Evolutionary conservation across 1,140 invertebrate species (phyloP).

Genomic region (Hyposmocoma kahamanoa): DNA sequence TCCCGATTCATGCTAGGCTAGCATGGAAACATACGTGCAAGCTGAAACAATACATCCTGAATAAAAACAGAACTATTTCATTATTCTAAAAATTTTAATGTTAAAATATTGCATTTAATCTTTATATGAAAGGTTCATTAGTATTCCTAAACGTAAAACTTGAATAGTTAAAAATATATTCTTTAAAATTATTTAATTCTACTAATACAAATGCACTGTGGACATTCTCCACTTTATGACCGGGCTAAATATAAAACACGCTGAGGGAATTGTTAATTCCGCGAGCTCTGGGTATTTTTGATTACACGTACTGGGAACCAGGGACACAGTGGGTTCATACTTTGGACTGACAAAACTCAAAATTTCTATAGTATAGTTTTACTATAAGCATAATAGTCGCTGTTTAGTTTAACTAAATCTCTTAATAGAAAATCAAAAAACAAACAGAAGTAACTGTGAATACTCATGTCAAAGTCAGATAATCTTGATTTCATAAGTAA

Average conservation of each 20-base stretch:
- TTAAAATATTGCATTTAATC: no score
- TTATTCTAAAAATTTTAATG: no score
- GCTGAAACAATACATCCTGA: no score
- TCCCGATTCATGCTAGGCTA: no score
- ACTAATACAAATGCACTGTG: conserved; percentile 15
- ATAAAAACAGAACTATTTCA: no score
- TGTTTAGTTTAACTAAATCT: not conserved
- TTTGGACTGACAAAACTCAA: not conserved
- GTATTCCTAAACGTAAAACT: not conserved
- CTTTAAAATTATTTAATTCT: conserved; percentile 9
- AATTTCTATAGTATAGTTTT: not conserved
- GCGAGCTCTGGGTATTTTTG: conserved; percentile 50
- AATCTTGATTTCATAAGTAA: no score
- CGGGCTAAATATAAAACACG: conserved; percentile 47
- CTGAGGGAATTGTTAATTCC: conserved; percentile 58
- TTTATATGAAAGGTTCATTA: no score
- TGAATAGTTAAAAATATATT: not conserved
- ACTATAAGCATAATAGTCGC: not conserved
- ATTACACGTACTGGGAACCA: conserved; percentile 39
- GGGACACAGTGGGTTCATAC: conserved; percentile 15
- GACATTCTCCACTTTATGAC: conserved; percentile 26
- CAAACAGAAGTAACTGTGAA: not conserved
- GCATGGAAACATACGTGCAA: no score
- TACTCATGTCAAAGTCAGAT: no score
- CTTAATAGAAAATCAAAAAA: not conserved